These are phyloP conservation scores for Esox masquinongy DNA, from an alignment of 2,797 vertebrate genomes.

Conservation along the genomic window DNA sequence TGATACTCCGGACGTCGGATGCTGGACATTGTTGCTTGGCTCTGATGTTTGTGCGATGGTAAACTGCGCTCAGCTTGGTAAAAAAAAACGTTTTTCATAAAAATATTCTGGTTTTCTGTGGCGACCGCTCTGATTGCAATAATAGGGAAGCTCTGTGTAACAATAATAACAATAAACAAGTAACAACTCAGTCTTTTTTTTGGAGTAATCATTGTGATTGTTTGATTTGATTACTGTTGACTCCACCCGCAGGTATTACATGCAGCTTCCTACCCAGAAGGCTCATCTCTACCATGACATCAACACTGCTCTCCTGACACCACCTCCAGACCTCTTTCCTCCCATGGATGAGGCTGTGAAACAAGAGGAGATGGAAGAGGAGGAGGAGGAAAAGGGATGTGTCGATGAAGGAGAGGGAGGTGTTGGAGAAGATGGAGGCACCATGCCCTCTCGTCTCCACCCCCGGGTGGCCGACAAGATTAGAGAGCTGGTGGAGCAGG, in stretches of 20 bases:
- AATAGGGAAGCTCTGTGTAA: no score
- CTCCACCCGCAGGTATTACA: constrained; percentile 3
- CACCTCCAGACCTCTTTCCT: constrained; percentile 68
- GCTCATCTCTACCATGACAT: constrained; percentile 85
- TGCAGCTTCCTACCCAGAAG: constrained; percentile 81
- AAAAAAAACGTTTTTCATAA: no score
- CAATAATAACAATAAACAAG: no score
- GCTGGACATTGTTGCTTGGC: no score
- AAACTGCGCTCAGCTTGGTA: no score
- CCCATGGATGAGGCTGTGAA: constrained; percentile 70
- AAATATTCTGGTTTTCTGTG: no score
- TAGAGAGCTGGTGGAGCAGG: constrained; percentile 79
- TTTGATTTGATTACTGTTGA: background rate
- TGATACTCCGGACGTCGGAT: no score
- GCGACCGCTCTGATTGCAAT: no score
- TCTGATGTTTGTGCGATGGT: no score
- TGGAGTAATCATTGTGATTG: background rate
- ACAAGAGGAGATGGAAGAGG: constrained; percentile 28
- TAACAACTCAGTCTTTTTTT: no score
- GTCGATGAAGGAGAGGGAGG: constrained; percentile 58
- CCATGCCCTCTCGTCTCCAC: constrained; percentile 80
- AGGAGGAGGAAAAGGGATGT: background rate
- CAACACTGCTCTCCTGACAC: constrained; percentile 70
- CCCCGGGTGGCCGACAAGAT: constrained; percentile 84
- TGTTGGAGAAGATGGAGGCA: constrained; percentile 61